Base-by-base conservation (phyloP, 2,888 invertebrate species). In the Drosophila falleni region DNA sequence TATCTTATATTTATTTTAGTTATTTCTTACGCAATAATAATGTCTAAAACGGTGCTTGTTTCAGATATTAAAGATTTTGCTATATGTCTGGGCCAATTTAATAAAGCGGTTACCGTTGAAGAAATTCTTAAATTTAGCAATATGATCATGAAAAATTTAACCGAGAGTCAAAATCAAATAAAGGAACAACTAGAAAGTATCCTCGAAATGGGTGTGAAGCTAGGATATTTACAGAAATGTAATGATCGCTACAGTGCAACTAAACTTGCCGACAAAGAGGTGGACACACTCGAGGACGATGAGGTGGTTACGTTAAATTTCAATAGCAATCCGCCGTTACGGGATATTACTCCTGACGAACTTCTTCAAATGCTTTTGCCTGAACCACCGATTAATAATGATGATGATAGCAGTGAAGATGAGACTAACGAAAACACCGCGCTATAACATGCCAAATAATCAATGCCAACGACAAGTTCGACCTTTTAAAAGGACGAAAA, bases 221-320 rank as follows among this genome's bases (percentile, higher is more conserved):
- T 60, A 8, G 78, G 73, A 1, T 37, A 33, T 8, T 15, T 77
- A 1, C 10, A 67, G n/a, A 62, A 59, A 39, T 26, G 23, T 39
- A 58, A 68, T 2, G 5, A 11, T 0, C 54, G 59, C 15, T 80
- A 68, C 16, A 64, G 5, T 8, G 46, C 49, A 16, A 10, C 44
- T 0, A 44, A 42, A 2, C 72, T 71, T 26, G 16, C n/a, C 0
- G 51, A 69, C 1, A 69, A 78, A 10, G 9, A 67, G 15, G 3
- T 67, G 15, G 47, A n/a, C 0, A 2, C 23, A 19, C 19, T 19
- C 2, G n/a, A n/a, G n/a, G 19, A 1, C 19, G 19, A 78, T 11
- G 9, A 67, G 15, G 3, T 67, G 19, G 47, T 16, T 1, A 2
- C 23, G 1, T 5, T 69, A 3, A 16, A 13, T 13, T 13, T 5